phyloP scores from a whole-genome alignment of 2,888 invertebrate species.

The Drosophila pegasa region DNA sequence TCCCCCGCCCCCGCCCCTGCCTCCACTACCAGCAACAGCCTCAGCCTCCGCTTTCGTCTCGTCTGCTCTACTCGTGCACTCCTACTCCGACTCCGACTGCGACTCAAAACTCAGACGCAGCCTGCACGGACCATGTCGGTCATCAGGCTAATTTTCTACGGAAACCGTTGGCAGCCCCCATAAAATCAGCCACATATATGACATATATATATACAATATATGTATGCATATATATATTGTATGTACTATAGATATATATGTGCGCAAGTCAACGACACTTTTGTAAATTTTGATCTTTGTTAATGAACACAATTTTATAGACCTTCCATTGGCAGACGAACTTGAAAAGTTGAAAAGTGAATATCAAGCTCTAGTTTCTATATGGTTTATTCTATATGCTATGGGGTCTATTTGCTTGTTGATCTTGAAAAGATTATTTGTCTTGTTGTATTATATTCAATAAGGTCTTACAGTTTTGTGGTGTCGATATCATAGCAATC shows the following conservation, averaged over 20 bases:
- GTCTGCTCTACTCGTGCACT: conserved; percentile 1
- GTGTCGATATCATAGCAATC: neutral
- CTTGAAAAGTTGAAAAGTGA: neutral
- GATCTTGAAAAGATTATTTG: neutral
- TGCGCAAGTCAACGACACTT: conserved; percentile 38
- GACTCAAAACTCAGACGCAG: conserved; percentile 44
- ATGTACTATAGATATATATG: conserved; percentile 7
- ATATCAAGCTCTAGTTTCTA: neutral
- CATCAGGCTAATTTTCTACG: conserved; percentile 71
- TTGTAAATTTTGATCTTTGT: conserved; percentile 14
- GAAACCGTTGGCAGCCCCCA: conserved; percentile 67
- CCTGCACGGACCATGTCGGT: conserved; percentile 63
- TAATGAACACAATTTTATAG: conserved; percentile 4
- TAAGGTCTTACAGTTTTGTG: neutral
- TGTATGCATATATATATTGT: conserved; percentile 1
- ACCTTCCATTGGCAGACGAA: neutral
- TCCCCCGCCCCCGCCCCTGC: neutral
- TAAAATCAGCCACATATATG: conserved; percentile 48
- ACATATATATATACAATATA: conserved; percentile 8
- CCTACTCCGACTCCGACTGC: conserved; percentile 19
- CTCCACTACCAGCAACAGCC: neutral
- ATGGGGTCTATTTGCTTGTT: neutral
- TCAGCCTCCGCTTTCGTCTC: conserved; percentile 4
- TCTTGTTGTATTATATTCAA: neutral
- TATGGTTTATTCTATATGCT: neutral